phyloP scores from a whole-genome alignment of 2,888 invertebrate genomes.

The Leptarthrus brevirostris region DNA sequence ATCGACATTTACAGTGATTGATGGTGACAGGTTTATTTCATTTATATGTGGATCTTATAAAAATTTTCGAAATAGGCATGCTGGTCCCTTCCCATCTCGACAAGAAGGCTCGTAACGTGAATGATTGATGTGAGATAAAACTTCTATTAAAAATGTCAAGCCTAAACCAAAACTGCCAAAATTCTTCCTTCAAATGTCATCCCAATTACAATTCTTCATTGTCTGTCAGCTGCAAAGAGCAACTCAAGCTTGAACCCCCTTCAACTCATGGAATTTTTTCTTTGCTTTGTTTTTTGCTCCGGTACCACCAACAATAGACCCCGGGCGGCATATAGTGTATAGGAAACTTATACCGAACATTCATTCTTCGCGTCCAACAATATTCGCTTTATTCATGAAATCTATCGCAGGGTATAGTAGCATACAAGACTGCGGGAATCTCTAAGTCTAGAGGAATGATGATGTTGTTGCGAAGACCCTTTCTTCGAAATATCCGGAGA shows the following conservation, averaged over 20 bases:
- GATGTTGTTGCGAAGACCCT: not conserved
- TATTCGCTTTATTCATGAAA: slow-evolving; percentile 16
- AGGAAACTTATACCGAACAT: slow-evolving; percentile 31
- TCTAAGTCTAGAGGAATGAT: not conserved
- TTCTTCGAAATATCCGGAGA: slow-evolving; percentile 25
- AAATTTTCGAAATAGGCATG: not conserved
- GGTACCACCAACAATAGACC: not conserved
- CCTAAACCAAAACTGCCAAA: slow-evolving; percentile 15
- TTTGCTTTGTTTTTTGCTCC: slow-evolving; percentile 22
- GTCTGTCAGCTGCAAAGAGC: slow-evolving; percentile 30
- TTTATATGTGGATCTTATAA: slow-evolving; percentile 2
- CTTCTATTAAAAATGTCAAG: not conserved
- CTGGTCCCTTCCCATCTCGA: not conserved
- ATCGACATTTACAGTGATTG: slow-evolving; percentile 28
- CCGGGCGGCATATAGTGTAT: not conserved
- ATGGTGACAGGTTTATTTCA: slow-evolving; percentile 1
- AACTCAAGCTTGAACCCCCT: slow-evolving; percentile 4
- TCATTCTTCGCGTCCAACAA: slow-evolving; percentile 21
- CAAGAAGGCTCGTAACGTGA: not conserved
- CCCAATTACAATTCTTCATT: slow-evolving; percentile 35
- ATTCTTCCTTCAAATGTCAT: slow-evolving; percentile 26
- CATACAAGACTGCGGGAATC: slow-evolving; percentile 9
- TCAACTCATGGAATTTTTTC: slow-evolving; percentile 8
- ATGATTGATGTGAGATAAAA: slow-evolving; percentile 33
- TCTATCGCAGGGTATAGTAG: not conserved